These are phyloP conservation scores for Rousettus madagascariensis DNA, from an alignment of 2,797 vertebrate species.

Conservation along the genomic window DNA sequence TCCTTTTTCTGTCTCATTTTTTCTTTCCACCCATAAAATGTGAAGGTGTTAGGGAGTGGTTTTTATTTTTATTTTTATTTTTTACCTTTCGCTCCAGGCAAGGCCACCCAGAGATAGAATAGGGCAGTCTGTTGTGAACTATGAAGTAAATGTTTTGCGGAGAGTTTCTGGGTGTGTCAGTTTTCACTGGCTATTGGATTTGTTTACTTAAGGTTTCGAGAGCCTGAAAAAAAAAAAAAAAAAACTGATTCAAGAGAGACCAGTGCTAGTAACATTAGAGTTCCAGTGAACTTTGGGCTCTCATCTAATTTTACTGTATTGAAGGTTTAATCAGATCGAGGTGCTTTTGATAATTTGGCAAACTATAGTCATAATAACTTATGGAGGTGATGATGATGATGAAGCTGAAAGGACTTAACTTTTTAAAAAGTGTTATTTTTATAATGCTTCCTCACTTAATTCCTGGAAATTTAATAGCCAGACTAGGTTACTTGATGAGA, in stretches of 20 bases:
- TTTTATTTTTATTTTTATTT: not conserved
- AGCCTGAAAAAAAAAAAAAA: constrained; percentile 40
- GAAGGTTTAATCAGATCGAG: constrained; percentile 42
- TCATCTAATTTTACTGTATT: constrained; percentile 29
- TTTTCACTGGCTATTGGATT: constrained; percentile 75
- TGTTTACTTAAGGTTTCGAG: constrained; percentile 80
- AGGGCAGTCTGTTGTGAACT: constrained; percentile 49
- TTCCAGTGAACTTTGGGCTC: constrained; percentile 60
- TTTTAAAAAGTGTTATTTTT: not conserved
- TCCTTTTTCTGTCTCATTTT: not conserved
- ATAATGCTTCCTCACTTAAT: not conserved
- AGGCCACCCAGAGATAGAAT: constrained; percentile 33
- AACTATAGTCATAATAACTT: not conserved
- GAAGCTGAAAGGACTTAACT: not conserved
- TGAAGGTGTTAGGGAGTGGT: not conserved
- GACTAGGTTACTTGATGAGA: not conserved
- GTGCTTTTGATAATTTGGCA: constrained; percentile 29
- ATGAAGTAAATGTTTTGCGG: constrained; percentile 71
- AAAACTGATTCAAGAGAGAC: not conserved
- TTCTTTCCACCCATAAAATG: not conserved
- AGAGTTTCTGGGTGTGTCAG: constrained; percentile 83
- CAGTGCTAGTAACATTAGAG: not conserved
- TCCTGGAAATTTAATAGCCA: not conserved
- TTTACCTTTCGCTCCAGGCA: constrained; percentile 51
- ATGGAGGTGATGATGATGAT: not conserved